phyloP scores from a whole-genome alignment of 1,140 invertebrate genomes.

The Dreissena rostriformis region DNA sequence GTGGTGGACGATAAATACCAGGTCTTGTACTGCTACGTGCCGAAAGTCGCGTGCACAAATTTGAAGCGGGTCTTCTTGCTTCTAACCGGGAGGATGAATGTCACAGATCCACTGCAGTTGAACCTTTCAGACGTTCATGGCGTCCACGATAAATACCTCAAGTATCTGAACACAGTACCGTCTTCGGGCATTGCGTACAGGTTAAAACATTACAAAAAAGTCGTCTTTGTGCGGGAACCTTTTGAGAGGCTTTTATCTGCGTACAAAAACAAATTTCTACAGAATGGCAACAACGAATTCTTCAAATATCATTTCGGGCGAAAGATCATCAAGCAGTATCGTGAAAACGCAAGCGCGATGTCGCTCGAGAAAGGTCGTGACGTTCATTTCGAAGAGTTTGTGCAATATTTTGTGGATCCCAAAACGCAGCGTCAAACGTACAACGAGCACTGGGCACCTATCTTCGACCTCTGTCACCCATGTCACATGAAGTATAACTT shows the following conservation, averaged over 20 bases:
- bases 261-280: constrained; percentile 94
- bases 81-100: constrained; percentile 84
- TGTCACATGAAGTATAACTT: constrained; percentile 94
- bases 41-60: constrained; percentile 97
- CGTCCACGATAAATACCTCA: constrained; percentile 64
- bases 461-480: constrained; percentile 91
- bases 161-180: constrained; percentile 83
- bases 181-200: constrained; percentile 84
- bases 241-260: constrained; percentile 95
- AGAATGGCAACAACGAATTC: constrained; percentile 85
- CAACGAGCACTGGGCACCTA: constrained; percentile 95
- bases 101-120: constrained; percentile 66
- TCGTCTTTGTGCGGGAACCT: constrained; percentile 95
- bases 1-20: constrained; percentile 72
- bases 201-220: constrained; percentile 88
- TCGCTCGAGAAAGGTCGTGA: constrained; percentile 90
- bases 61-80: constrained; percentile 96
- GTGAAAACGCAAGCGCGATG: constrained; percentile 87
- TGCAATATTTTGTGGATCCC: constrained; percentile 89
- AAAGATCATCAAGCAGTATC: constrained; percentile 85
- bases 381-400: constrained; percentile 94
- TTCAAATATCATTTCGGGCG: constrained; percentile 91
- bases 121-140: constrained; percentile 71
- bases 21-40: constrained; percentile 93
- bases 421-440: constrained; percentile 81